phyloP scores from a whole-genome alignment of 2,113 vertebrate species.

The Trematomus loennbergii region DNA sequence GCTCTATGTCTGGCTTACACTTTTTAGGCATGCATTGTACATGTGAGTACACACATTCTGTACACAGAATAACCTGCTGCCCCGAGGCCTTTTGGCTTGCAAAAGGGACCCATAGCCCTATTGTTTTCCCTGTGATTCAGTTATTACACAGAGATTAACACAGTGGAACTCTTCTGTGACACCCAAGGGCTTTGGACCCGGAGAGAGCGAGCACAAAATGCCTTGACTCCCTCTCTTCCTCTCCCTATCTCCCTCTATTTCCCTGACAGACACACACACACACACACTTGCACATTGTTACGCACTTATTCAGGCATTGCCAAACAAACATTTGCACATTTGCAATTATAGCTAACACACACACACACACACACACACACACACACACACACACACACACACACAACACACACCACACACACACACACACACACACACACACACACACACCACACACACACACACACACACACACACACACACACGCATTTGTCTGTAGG shows the following conservation, averaged over 20 bases:
- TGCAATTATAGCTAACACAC: constrained; percentile 41
- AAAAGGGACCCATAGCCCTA: constrained; percentile 62
- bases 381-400: background rate
- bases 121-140: constrained; percentile 78
- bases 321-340: constrained; percentile 45
- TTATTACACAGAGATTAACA: constrained; percentile 79
- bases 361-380: background rate
- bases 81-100: constrained; percentile 73
- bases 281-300: constrained; percentile 41
- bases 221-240: constrained; percentile 36
- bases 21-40: constrained; percentile 9
- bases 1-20: constrained; percentile 42
- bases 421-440: constrained; percentile 2
- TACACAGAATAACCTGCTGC: constrained; percentile 62
- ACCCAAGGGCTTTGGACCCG: constrained; percentile 71
- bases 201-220: constrained; percentile 54
- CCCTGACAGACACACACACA: constrained; percentile 44
- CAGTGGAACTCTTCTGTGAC: constrained; percentile 70
- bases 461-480: constrained; percentile 4
- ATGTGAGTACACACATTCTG: constrained; percentile 21
- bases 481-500: constrained; percentile 38
- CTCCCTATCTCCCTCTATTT: constrained; percentile 52
- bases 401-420: background rate
- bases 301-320: constrained; percentile 49
- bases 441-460: background rate